These are phyloP conservation scores for Volucella inanis DNA, from an alignment of 2,888 invertebrate species.

Conservation along the genomic window DNA sequence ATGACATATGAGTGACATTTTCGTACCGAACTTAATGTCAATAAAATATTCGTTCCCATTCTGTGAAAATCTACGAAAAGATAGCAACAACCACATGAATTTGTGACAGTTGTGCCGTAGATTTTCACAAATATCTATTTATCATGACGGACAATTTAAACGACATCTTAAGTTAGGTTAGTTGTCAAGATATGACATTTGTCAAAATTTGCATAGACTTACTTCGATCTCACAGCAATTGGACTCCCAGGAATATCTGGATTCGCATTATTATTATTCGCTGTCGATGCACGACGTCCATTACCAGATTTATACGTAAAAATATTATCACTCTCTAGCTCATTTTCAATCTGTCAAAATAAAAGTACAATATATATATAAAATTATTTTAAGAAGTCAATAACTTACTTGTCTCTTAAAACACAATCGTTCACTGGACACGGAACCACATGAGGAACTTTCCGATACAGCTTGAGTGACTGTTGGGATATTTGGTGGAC, in stretches of 20 bases:
- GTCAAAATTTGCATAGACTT: slow-evolving; percentile 70
- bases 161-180: too few species aligned
- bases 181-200: background rate
- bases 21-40: too few species aligned
- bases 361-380: slow-evolving; percentile 59
- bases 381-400: slow-evolving; percentile 18
- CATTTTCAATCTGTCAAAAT: slow-evolving; percentile 81
- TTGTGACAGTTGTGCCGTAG: too few species aligned
- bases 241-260: slow-evolving; percentile 82
- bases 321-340: slow-evolving; percentile 82
- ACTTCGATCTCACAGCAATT: slow-evolving; percentile 83
- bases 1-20: too few species aligned
- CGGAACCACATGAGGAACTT: slow-evolving; percentile 83
- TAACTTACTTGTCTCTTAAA: slow-evolving; percentile 82
- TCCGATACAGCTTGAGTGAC: slow-evolving; percentile 83
- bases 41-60: too few species aligned
- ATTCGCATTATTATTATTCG: slow-evolving; percentile 83
- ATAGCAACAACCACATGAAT: too few species aligned
- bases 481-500: slow-evolving; percentile 82
- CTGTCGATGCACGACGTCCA: slow-evolving; percentile 82
- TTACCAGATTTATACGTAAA: slow-evolving; percentile 83
- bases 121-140: too few species aligned
- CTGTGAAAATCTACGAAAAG: too few species aligned
- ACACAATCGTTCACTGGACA: slow-evolving; percentile 83
- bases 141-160: too few species aligned